Evolutionary conservation across 1,140 invertebrate genomes (phyloP).

Genomic region (Amyelois transitella): DNA sequence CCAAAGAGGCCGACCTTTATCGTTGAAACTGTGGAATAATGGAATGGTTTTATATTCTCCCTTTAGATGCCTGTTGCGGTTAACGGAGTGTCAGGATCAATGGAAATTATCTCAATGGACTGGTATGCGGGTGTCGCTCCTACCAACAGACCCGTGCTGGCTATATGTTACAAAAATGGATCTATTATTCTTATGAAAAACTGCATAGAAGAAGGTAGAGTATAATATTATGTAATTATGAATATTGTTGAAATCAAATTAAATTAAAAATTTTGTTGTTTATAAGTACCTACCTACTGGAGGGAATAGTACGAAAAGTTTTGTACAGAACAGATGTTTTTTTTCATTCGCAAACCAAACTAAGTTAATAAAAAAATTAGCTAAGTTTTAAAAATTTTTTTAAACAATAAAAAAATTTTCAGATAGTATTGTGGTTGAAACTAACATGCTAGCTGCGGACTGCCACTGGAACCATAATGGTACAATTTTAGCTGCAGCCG

Average conservation of each 20-base stretch:
- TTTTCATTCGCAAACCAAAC: no score
- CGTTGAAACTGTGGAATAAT: no score
- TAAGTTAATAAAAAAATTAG: no score
- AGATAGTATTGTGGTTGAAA: conserved; percentile 82
- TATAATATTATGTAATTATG: not conserved
- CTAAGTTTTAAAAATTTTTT: no score
- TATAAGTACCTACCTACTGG: no score
- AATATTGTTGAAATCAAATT: no score
- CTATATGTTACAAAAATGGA: conserved; percentile 92
- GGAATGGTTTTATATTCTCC: no score
- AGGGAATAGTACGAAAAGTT: no score
- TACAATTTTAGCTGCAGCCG: conserved; percentile 89
- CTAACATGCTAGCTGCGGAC: conserved; percentile 86
- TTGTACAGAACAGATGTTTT: no score
- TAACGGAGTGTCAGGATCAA: conserved; percentile 76
- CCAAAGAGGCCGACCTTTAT: no score
- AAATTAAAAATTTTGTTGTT: no score
- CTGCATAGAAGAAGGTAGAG: conserved; percentile 88
- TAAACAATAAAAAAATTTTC: no score
- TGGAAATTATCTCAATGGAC: conserved; percentile 82
- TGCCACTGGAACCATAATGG: conserved; percentile 96
- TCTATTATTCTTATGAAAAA: conserved; percentile 90
- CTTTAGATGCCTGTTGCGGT: conserved; percentile 80
- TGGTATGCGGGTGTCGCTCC: conserved; percentile 90
- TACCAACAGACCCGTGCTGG: conserved; percentile 84